phyloP scores from a whole-genome alignment of 2,797 vertebrate genomes.

The Chelon labrosus region DNA sequence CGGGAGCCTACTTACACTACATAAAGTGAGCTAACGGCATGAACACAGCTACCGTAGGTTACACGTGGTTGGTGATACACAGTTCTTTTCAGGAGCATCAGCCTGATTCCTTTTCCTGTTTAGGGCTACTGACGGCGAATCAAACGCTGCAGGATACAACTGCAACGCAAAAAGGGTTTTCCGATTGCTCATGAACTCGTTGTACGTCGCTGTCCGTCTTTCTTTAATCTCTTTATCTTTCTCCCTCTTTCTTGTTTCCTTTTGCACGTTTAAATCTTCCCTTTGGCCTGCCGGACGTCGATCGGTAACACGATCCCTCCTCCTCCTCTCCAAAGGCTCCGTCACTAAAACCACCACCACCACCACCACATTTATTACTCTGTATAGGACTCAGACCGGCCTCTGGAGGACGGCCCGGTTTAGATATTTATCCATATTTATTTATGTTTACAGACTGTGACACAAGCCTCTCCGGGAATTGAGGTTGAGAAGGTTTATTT shows the following conservation, averaged over 20 bases:
- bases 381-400: slow-evolving; percentile 55
- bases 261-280: slow-evolving; percentile 32
- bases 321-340: slow-evolving; percentile 42
- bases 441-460: slow-evolving; percentile 69
- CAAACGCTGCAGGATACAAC: slow-evolving; percentile 40
- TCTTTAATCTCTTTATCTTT: neutral
- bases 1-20: neutral
- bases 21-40: slow-evolving; percentile 1
- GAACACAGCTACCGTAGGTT: neutral
- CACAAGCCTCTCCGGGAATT: slow-evolving; percentile 23
- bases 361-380: slow-evolving; percentile 41
- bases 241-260: slow-evolving; percentile 33
- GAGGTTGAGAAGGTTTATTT: slow-evolving; percentile 54
- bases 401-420: slow-evolving; percentile 47
- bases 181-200: slow-evolving; percentile 47
- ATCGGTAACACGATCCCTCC: slow-evolving; percentile 6
- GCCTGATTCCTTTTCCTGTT: neutral
- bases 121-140: slow-evolving; percentile 12
- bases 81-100: slow-evolving; percentile 61
- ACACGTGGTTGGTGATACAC: neutral
- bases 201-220: slow-evolving; percentile 24
- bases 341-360: slow-evolving; percentile 4
- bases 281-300: slow-evolving; percentile 37
- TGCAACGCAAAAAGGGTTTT: slow-evolving; percentile 43
- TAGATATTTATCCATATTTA: slow-evolving; percentile 77